phyloP scores from a whole-genome alignment of 2,888 invertebrate genomes.

The Lathronympha strigana region DNA sequence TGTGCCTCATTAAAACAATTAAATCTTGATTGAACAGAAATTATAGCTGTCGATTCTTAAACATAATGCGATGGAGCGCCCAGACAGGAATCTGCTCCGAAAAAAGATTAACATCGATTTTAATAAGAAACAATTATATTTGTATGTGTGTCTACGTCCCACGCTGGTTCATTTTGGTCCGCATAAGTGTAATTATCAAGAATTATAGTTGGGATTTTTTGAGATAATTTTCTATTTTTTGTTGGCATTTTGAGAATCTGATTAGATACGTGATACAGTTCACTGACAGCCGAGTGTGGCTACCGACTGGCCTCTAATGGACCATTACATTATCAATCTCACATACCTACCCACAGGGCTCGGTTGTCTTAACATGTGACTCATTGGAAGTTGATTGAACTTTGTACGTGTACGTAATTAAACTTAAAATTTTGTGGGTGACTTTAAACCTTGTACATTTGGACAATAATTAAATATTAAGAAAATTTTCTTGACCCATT shows the following conservation, averaged over 20 bases:
- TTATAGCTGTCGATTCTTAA: constrained; percentile 84
- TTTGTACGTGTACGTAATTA: background rate
- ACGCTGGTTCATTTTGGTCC: constrained; percentile 75
- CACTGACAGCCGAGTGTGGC: constrained; percentile 39
- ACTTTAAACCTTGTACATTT: too few species aligned
- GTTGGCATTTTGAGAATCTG: constrained; percentile 48
- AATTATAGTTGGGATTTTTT: constrained; percentile 78
- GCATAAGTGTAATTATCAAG: constrained; percentile 80
- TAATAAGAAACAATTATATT: constrained; percentile 84
- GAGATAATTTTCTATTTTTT: constrained; percentile 72
- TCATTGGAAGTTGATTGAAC: constrained; percentile 22
- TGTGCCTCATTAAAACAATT: constrained; percentile 84
- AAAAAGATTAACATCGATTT: constrained; percentile 83
- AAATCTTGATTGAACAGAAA: constrained; percentile 85
- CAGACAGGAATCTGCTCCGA: constrained; percentile 78
- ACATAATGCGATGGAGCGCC: constrained; percentile 80
- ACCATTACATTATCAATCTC: constrained; percentile 12
- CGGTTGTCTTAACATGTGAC: constrained; percentile 7
- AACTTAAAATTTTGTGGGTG: too few species aligned
- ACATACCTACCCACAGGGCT: background rate
- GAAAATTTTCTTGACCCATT: too few species aligned
- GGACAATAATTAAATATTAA: background rate
- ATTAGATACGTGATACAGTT: constrained; percentile 44
- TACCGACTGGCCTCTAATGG: constrained; percentile 16
- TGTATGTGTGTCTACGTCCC: constrained; percentile 76